A percentile compares a stretch with the other conserved stretches of the same genome.
These are phyloP conservation scores for Pelobates cultripes DNA, from an alignment of 2,797 vertebrate genomes.

Conservation along the genomic window DNA sequence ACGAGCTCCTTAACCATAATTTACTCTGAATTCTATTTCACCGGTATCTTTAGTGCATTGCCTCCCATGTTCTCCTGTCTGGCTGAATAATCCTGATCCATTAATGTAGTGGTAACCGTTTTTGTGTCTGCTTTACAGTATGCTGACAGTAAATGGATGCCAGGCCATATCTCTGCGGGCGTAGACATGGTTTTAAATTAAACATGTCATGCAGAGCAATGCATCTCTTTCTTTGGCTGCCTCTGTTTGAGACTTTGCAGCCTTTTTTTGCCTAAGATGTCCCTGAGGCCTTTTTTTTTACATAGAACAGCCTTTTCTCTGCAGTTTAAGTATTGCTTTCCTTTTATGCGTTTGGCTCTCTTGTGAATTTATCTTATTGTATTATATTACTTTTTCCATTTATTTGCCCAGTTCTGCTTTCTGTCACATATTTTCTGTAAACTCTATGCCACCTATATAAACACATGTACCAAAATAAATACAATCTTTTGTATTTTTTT, in stretches of 20 bases:
- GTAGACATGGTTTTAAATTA: constrained; percentile 41
- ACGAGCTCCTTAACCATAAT: too few relatives aligned
- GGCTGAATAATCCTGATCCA: constrained; percentile 1
- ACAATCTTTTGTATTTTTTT: constrained; percentile 13
- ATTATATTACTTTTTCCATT: constrained; percentile 31
- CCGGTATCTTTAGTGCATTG: background rate
- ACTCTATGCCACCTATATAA: constrained; percentile 22
- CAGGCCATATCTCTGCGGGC: constrained; percentile 40
- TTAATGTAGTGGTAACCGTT: background rate
- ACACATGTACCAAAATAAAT: constrained; percentile 37
- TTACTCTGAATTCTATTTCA: too few relatives aligned
- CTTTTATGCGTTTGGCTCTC: constrained; percentile 36
- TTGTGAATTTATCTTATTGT: constrained; percentile 35
- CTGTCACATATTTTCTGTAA: constrained; percentile 18
- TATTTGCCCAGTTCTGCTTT: constrained; percentile 26
- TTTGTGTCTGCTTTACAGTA: constrained; percentile 27
- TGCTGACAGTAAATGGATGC: constrained; percentile 14
- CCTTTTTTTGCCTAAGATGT: constrained; percentile 21
- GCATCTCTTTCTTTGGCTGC: constrained; percentile 33
- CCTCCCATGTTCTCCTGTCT: background rate
- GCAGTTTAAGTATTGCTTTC: constrained; percentile 27
- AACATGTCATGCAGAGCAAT: constrained; percentile 41
- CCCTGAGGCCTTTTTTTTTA: constrained; percentile 26
- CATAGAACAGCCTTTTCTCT: constrained; percentile 27
- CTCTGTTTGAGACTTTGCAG: constrained; percentile 41